Evolutionary conservation across 2,888 invertebrate genomes (phyloP).

Genomic region (Pachydiplax longipennis): DNA sequence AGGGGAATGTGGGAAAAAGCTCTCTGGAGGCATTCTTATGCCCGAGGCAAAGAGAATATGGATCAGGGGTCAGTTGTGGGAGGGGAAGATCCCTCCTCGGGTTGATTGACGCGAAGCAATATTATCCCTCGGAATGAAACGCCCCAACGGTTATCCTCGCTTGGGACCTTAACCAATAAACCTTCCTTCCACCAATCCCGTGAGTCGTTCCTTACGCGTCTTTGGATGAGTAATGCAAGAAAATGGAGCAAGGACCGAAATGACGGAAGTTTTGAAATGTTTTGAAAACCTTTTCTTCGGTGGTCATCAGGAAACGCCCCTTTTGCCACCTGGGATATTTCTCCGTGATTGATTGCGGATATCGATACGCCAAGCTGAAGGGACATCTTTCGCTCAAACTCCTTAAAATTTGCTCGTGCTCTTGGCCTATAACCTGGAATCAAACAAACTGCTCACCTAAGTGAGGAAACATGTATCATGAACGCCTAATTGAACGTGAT

Average conservation of each 20-base stretch:
- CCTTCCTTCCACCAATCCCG: neutral
- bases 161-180: slow-evolving; percentile 36
- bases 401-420: too few relatives aligned
- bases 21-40: neutral
- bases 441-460: too few relatives aligned
- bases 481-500: too few relatives aligned
- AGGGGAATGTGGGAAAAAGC: neutral
- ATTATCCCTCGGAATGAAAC: slow-evolving; percentile 41
- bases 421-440: too few relatives aligned
- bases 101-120: slow-evolving; percentile 39
- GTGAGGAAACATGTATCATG: too few relatives aligned
- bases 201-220: slow-evolving; percentile 19
- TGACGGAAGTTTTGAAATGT: too few relatives aligned
- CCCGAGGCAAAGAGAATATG: neutral
- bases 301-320: too few relatives aligned
- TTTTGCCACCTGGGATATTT: too few relatives aligned
- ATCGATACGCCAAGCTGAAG: too few relatives aligned
- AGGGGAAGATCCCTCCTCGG: neutral
- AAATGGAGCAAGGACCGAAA: neutral
- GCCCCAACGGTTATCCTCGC: slow-evolving; percentile 34
- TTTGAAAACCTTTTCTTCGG: too few relatives aligned
- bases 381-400: too few relatives aligned
- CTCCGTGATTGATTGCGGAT: too few relatives aligned
- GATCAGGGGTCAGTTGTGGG: slow-evolving; percentile 11
- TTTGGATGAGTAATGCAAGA: neutral